Evolutionary conservation across 1,140 invertebrate genomes (phyloP), one percentile per base, ranked within the genome.

Genomic region (Cephus cinctus): DNA sequence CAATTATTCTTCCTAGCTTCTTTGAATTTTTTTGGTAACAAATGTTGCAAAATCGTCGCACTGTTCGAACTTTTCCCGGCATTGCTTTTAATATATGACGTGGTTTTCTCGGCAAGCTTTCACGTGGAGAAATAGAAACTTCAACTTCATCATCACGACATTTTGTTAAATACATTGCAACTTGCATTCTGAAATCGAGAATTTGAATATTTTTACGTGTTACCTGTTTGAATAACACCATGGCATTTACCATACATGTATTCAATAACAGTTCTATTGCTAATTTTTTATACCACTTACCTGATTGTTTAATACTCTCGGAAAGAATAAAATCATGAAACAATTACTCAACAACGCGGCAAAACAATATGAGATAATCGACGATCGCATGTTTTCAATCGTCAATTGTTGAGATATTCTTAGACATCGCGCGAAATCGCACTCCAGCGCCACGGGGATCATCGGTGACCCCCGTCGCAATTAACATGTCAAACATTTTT

Each of bases 211-310:
- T 35, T 40, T 36, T 47, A 0, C 44, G 18, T 20, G 34, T 46
- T 46, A 11, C 18, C 4, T 19, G 18, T 15, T 34, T 34, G 67
- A 50, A 61, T 30, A 61, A 59, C 18, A 54, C 31, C n/a, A 47
- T 38, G 0, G 59, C 53, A 60, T 75, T 73, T 25, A 67, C 57
- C 4, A 72, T 34, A 38, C 59, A 54, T 34, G 64, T 65, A 21
- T 63, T 64, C 21, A 71, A 41, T 16, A 73, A 42, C 18, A 71
- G 35, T 50, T 75, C 57, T 31, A 73, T 52, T 22, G 59, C 60
- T n/a, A 69, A 20, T 61, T 73, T 70, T 40, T 47, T 52, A 44
- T 71, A 72, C 64, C 70, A 75, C 50, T 67, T 71, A n/a, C n/a
- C n/a, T n/a, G n/a, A n/a, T n/a, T n/a, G n/a, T n/a, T n/a, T n/a